Base-by-base conservation (phyloP, 2,888 invertebrate genomes). In the Microctonus hyperodae region DNA sequence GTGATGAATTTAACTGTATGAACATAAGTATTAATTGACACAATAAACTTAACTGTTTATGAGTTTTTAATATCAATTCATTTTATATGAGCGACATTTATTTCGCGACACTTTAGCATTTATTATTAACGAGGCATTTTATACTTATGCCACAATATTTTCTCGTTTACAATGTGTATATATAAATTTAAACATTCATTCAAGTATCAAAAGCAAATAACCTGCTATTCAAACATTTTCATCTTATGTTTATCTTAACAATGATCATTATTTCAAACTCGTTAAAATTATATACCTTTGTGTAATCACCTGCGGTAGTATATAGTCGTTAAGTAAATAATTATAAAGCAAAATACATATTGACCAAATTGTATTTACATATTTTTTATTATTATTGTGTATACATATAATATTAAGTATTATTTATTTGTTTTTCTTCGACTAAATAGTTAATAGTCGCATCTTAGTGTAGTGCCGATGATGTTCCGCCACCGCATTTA, bases 11-110 rank as follows among this genome's bases (percentile, higher is more conserved):
- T 44, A 44, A 44, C 16, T n/a, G 5, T n/a, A n/a, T n/a, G n/a
- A n/a, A n/a, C 55, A 75, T 74, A 75, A 77, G 76, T 78, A 81
- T 81, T 80, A 80, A 79, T 80, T 78, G 79, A 74, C 74, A 76
- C 78, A 75, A 79, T 80, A 80, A 79, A 79, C 70, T 72, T 69
- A 57, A 67, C 68, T 68, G 67, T 74, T 80, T 78, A 80, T 75
- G 78, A 79, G 77, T 72, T 70, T 79, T 78, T 80, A 80, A 81
- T 81, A 80, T 80, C 80, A 79, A 79, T 80, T 80, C 81, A 80
- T 80, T 80, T 81, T 44, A 44, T 80, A 81, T 75, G 76, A 73
- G 71, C 68, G 80, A 80, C 80, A 74, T 80, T 81, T 81, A 81
- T 80, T 78, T 76, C 76, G 79, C 77, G 74, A 72, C 72, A 72